phyloP scores from a whole-genome alignment of 2,888 invertebrate genomes.

The Drosophila silvestris region DNA sequence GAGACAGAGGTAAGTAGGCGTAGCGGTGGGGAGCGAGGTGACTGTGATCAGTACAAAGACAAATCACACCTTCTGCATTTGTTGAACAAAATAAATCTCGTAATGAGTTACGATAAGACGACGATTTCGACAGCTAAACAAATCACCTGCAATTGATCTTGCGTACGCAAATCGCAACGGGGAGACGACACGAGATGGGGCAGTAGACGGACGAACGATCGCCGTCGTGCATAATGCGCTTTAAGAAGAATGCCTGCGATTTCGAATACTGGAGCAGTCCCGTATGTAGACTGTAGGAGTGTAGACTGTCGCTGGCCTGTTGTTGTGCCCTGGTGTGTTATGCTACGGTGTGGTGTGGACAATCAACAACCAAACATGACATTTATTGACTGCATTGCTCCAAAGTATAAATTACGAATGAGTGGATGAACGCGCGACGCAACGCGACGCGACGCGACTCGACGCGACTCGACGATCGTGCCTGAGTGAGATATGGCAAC shows the following conservation, averaged over 20 bases:
- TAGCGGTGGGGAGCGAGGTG: conserved; percentile 1
- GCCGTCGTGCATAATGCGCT: conserved; percentile 61
- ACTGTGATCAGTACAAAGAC: conserved; percentile 82
- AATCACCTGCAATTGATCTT: conserved; percentile 86
- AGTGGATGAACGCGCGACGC: conserved; percentile 52
- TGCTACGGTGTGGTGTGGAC: conserved; percentile 68
- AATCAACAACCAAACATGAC: conserved; percentile 82
- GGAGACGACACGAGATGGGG: conserved; percentile 14
- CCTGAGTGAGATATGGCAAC: conserved; percentile 61
- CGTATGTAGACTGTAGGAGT: conserved; percentile 25
- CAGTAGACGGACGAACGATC: conserved; percentile 27
- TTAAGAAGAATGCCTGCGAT: conserved; percentile 79
- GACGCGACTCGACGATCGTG: conserved; percentile 54
- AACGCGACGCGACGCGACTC: conserved; percentile 1
- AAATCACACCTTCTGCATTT: conserved; percentile 85
- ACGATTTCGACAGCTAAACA: conserved; percentile 85
- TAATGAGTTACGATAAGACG: conserved; percentile 86
- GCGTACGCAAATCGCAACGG: conserved; percentile 72
- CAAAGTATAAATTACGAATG: conserved; percentile 78
- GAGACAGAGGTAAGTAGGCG: neutral
- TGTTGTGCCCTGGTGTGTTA: neutral
- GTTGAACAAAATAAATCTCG: conserved; percentile 86
- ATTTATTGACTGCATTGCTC: conserved; percentile 83
- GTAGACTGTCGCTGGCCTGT: conserved; percentile 10
- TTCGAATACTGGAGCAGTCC: conserved; percentile 75